Percentiles rank a stretch among this genome's conserved stretches.
Conservation (phyloP, 2,888 invertebrate species). For the Synanthedon vespiformis region DNA sequence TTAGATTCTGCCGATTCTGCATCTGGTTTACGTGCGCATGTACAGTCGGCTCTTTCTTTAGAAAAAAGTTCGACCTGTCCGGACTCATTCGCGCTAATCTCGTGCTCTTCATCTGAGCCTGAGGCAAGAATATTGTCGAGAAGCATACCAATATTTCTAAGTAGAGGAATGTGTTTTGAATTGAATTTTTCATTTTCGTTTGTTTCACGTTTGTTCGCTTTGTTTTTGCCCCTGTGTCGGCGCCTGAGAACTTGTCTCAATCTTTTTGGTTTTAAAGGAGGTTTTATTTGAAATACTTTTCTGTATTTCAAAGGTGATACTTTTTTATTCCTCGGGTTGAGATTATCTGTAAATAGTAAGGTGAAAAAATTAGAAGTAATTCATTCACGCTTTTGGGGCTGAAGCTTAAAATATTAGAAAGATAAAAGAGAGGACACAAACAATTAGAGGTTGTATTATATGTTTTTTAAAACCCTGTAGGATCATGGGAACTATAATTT, state of each 20-base stretch:
- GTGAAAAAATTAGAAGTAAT: no score
- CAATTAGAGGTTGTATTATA: no score
- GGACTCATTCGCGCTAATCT: conserved; percentile 18
- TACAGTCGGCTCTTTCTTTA: conserved; percentile 18
- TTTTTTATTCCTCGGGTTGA: conserved; percentile 14
- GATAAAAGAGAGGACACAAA: no score
- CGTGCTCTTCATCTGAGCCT: conserved; percentile 31
- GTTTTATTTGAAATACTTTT: conserved; percentile 38
- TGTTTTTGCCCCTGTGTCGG: conserved; percentile 27
- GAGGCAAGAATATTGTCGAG: conserved; percentile 50
- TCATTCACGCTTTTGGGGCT: no score
- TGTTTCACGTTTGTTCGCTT: conserved; percentile 38
- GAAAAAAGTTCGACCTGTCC: conserved; percentile 21
- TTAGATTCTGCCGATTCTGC: conserved; percentile 11
- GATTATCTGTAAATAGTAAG: conserved; percentile 16
- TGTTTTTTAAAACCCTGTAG: no score
- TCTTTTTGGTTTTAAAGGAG: conserved; percentile 39
- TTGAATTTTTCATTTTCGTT: conserved; percentile 34
- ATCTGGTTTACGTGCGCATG: conserved; percentile 21
- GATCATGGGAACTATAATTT: no score
- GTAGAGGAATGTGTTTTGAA: conserved; percentile 47
- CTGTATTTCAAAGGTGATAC: conserved; percentile 32
- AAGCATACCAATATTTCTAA: conserved; percentile 50
- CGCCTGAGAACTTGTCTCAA: conserved; percentile 26
- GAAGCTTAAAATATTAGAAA: no score